A percentile compares a stretch with the other conserved stretches of the same genome.
These are phyloP conservation scores for Enteromius fasciolatus DNA, from an alignment of 2,797 vertebrate genomes.

Conservation along the genomic window DNA sequence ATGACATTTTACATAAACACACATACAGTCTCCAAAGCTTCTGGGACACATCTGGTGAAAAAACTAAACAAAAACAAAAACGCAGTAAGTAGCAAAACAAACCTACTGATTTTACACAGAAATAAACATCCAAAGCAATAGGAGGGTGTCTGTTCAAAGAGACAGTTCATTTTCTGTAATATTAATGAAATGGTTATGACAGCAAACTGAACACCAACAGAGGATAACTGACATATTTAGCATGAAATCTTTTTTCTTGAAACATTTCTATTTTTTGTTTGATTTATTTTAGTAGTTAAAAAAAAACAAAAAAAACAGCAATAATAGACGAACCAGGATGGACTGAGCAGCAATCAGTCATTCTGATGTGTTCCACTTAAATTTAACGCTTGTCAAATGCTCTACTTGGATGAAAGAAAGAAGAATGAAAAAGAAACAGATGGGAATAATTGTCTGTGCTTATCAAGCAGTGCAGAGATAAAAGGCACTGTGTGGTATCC, in stretches of 20 bases:
- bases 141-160: not conserved
- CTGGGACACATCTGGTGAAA: conserved; percentile 29
- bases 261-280: not conserved
- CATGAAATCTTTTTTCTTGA: not conserved
- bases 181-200: not conserved
- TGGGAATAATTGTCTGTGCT: not conserved
- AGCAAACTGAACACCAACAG: not conserved
- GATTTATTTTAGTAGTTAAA: not conserved
- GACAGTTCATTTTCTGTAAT: not conserved
- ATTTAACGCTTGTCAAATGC: not conserved
- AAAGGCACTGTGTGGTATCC: conserved; percentile 6
- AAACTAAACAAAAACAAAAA: not conserved
- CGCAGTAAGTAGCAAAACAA: not conserved
- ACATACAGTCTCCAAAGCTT: conserved; percentile 2
- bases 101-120: not conserved
- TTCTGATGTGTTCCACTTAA: not conserved
- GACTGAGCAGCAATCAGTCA: not conserved
- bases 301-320: not conserved
- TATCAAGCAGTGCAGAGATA: not conserved
- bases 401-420: not conserved
- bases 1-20: not conserved
- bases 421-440: not conserved
- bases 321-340: not conserved
- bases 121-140: not conserved
- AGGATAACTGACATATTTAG: not conserved